Evolutionary conservation across 2,888 invertebrate genomes (phyloP), one percentile per base, ranked within the genome.

Genomic region (Synergus japonicus): DNA sequence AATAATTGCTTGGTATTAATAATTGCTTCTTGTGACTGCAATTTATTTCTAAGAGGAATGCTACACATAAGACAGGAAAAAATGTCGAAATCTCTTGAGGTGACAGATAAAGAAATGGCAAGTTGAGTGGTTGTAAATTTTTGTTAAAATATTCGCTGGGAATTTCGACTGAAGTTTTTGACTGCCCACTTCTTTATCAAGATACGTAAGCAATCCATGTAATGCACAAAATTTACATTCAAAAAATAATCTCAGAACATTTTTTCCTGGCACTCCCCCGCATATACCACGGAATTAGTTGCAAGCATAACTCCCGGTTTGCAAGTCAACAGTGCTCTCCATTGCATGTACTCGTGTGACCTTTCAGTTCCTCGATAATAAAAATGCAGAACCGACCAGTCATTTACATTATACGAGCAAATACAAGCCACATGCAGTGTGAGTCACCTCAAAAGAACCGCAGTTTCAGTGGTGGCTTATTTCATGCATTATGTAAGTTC

Each of bases 341-440:
- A 69, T 49, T 46, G 73, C 73, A 73, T 73, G 73, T 73, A 54
- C 54, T 37, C 49, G 46, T 69, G 73, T 73, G 49, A 73, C 73
- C 73, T 73, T 73, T 54, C 37, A 29, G 73, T 54, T 73, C 37
- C 73, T 73, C 54, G 73, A 54, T 73, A 73, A 73, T 73, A 73
- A 73, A 73, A 73, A 73, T 73, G n/a, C 73, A 73, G 54, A 73
- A 73, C 73, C 15, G 73, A 29, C 49, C 73, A 73, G 54, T 73
- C 73, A 73, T 73, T 73, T 73, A 73, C 69, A 73, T 73, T 73
- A 73, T 73, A 49, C 69, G 46, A 49, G 49, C 69, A 73, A 73
- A 73, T 73, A 73, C 49, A 73, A 54, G 15, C 29, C 22, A 46
- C 15, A 49, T 43, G 65, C n/a, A 66, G 65, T 66, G 65, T 66